Percentiles rank a stretch among this genome's conserved stretches.
Evolutionary conservation across 2,113 vertebrate species (phyloP).

Genomic region (Oncorhynchus tshawytscha): DNA sequence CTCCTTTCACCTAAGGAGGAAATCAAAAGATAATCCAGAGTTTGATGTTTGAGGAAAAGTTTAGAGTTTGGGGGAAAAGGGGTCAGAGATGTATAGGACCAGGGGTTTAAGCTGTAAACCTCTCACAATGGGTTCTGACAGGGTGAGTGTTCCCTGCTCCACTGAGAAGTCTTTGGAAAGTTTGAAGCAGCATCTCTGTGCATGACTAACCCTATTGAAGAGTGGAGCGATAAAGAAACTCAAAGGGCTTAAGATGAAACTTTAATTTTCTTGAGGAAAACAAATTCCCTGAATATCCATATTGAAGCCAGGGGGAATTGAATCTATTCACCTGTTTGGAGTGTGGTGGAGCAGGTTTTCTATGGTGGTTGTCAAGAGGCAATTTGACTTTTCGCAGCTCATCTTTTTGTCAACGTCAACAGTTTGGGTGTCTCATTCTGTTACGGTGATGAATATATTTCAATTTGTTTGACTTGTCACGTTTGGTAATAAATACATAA

Average conservation of each 20-base stretch:
- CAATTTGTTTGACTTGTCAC: conserved; percentile 23
- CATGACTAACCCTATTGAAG: conserved; percentile 94
- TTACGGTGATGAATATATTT: conserved; percentile 35
- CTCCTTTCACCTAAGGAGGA: conserved; percentile 83
- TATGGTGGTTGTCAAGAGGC: conserved; percentile 35
- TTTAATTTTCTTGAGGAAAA: conserved; percentile 77
- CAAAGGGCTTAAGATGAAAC: conserved; percentile 80
- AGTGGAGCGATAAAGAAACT: conserved; percentile 85
- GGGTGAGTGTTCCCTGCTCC: conserved; percentile 87
- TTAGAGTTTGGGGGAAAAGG: conserved; percentile 75
- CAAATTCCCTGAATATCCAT: conserved; percentile 76
- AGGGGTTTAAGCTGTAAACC: conserved; percentile 94
- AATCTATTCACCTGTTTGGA: conserved; percentile 52
- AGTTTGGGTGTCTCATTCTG: conserved; percentile 26
- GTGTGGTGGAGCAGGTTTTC: conserved; percentile 22
- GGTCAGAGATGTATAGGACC: conserved; percentile 87
- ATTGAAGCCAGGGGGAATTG: conserved; percentile 40
- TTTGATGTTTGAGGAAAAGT: conserved; percentile 89
- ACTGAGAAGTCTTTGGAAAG: conserved; percentile 89
- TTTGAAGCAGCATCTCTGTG: conserved; percentile 91
- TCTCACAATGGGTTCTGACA: conserved; percentile 94
- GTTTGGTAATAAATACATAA: conserved; percentile 6
- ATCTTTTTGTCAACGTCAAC: conserved; percentile 34
- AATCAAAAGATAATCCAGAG: conserved; percentile 93
- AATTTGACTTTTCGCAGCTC: conserved; percentile 23